phyloP scores from a whole-genome alignment of 1,140 invertebrate genomes.

The Olivierus martensii region DNA sequence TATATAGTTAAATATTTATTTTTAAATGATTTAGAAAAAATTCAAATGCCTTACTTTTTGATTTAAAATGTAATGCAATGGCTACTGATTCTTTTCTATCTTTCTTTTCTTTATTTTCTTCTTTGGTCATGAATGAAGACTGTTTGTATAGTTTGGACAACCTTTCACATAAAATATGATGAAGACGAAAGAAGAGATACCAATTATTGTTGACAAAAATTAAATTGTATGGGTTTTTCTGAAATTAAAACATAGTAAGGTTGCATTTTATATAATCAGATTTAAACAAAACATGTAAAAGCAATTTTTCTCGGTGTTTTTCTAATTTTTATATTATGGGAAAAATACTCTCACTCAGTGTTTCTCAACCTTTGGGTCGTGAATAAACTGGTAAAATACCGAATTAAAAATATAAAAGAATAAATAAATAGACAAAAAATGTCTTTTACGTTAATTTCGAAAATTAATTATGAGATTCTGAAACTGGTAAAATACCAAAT shows the following conservation, averaged over 20 bases:
- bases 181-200: slow-evolving; percentile 88
- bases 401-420: too few relatives aligned
- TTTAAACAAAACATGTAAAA: too few relatives aligned
- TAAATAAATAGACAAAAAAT: too few relatives aligned
- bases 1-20: background rate
- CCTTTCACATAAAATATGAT: slow-evolving; percentile 84
- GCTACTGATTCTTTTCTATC: slow-evolving; percentile 63
- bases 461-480: too few relatives aligned
- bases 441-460: too few relatives aligned
- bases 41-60: slow-evolving; percentile 47
- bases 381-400: too few relatives aligned
- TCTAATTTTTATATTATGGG: too few relatives aligned
- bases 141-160: slow-evolving; percentile 63
- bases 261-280: too few relatives aligned
- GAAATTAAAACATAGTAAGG: background rate
- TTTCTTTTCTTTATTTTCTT: slow-evolving; percentile 44
- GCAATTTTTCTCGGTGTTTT: too few relatives aligned
- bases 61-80: slow-evolving; percentile 64
- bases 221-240: slow-evolving; percentile 55
- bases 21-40: background rate
- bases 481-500: too few relatives aligned
- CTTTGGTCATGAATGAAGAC: slow-evolving; percentile 50
- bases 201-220: slow-evolving; percentile 79
- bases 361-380: too few relatives aligned
- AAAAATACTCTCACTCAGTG: too few relatives aligned